These are phyloP conservation scores for Ochropleura leucogaster DNA, from an alignment of 2,888 invertebrate species.

Conservation along the genomic window DNA sequence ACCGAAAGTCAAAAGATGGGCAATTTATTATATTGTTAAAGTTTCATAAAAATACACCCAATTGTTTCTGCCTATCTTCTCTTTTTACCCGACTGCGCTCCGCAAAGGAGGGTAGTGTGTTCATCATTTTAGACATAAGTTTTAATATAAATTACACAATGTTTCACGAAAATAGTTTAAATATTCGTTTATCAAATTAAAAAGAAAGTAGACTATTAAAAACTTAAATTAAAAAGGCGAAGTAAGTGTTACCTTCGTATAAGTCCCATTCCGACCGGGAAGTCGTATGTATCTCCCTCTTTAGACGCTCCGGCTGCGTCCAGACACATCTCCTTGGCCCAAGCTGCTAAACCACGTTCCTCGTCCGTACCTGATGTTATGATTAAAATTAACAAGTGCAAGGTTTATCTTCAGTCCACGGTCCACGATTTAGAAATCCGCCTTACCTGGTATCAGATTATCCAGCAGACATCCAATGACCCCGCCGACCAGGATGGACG, in stretches of 20 bases:
- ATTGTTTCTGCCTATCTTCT: no score
- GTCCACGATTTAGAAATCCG: background rate
- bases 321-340: constrained; percentile 93
- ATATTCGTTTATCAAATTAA: no score
- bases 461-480: constrained; percentile 93
- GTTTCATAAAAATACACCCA: no score
- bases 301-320: constrained; percentile 85
- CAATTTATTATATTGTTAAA: no score
- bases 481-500: constrained; percentile 95
- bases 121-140: no score
- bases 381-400: background rate
- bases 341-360: constrained; percentile 94
- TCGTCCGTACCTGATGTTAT: constrained; percentile 91
- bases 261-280: constrained; percentile 93
- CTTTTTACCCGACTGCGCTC: no score
- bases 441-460: constrained; percentile 93
- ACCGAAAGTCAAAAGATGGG: no score
- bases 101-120: no score
- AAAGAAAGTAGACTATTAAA: no score
- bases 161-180: no score
- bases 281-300: constrained; percentile 92
- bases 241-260: constrained; percentile 88
- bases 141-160: no score
- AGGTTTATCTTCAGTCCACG: background rate
- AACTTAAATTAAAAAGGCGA: background rate